Conservation (phyloP, 92 coral and sea anemone genomes). For the Meandrina meandrites region DNA sequence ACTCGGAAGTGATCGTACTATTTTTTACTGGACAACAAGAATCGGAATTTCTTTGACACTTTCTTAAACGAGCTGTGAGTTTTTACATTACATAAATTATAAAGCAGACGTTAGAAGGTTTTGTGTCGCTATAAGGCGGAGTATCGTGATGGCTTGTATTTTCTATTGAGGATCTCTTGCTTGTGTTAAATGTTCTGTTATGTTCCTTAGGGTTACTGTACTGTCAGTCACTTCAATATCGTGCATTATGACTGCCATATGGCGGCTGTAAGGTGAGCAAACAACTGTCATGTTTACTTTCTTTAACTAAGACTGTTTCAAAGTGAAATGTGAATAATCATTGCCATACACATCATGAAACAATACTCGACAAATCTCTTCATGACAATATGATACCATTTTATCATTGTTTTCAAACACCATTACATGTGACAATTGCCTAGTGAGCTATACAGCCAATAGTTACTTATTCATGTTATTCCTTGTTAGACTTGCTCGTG, state of each 20-base stretch:
- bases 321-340: neutral
- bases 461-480: neutral
- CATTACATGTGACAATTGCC: too few relatives aligned
- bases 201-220: constrained; percentile 76
- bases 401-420: too few relatives aligned
- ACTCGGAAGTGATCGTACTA: neutral
- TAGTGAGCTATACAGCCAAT: too few relatives aligned
- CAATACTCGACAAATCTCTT: too few relatives aligned
- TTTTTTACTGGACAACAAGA: neutral
- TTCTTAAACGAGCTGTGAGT: too few relatives aligned
- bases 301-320: neutral
- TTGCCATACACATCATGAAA: neutral
- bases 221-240: constrained; percentile 96
- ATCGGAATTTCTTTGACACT: neutral
- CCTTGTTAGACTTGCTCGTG: constrained; percentile 79
- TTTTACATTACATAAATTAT: too few relatives aligned
- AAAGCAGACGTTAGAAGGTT: too few relatives aligned
- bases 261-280: constrained; percentile 94
- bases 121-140: too few relatives aligned
- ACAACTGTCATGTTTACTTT: neutral
- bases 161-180: neutral
- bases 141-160: neutral
- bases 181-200: neutral
- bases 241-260: constrained; percentile 99
- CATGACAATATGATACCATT: too few relatives aligned